Evolutionary conservation across 1,140 invertebrate genomes (phyloP), one percentile per base, ranked within the genome.

Genomic region (Cyclina sinensis): DNA sequence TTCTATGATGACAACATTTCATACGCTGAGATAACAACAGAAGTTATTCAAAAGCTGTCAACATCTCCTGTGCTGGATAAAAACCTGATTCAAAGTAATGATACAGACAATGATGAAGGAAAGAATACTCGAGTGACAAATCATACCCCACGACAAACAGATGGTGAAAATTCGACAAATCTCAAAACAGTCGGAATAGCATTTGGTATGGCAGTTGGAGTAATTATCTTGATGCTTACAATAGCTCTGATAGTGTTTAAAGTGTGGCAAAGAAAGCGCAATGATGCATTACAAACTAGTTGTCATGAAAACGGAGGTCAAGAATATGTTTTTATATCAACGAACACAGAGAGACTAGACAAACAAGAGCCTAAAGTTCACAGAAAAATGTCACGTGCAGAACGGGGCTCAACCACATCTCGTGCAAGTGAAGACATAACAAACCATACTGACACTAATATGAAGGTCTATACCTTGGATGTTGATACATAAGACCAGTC

Each of bases 401-500:
- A 91, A 27, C 65, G 88, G 12, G 89, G 90, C 9, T 92, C 90
- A 2, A 88, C 86, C 30, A 88, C 88, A 30, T 92, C 91, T 21
- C 51, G 62, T 39, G 86, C 90, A n/a, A 91, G 81, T 73, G 88
- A 91, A 39, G 90, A 91, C 43, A 91, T 87, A n/a, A 90, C 91
- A 65, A 89, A 89, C 35, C 70, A 92, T 12, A 39, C 51, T 3
- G 91, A 86, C 16, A 54, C 32, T 0, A 46, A 24, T 5, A 91
- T 90, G 85, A 90, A 90, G 76, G 85, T 91, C 1, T 91, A 88
- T 48, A 85, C 59, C 16, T 85, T 84, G 46, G 90, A 89, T 68
- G 85, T 88, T 16, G 88, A 89, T 21, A 46, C 27, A 3, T 65
- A 81, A 86, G 0, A 43, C 16, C 11, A n/a, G n/a, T n/a, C n/a